These are phyloP conservation scores for Astreopora myriophthalma DNA, from an alignment of 64 coral and sea anemone species.

Conservation along the genomic window DNA sequence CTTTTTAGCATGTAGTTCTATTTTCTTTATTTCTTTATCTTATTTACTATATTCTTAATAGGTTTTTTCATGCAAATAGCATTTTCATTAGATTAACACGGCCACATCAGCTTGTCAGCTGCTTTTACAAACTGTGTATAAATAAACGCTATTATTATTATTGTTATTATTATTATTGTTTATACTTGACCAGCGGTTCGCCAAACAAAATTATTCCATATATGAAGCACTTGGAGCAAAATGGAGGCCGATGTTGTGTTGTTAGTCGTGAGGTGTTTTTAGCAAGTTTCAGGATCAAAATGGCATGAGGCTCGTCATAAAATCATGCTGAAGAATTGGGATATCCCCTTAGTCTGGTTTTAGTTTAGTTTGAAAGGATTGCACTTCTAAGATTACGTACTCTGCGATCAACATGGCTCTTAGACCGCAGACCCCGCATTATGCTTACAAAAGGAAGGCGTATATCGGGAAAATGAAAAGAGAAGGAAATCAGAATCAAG, in stretches of 20 bases:
- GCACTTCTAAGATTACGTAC: background rate
- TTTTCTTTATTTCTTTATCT: too few species aligned
- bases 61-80: too few species aligned
- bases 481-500: conserved; percentile 54
- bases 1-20: too few species aligned
- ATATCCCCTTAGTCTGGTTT: background rate
- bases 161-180: too few species aligned
- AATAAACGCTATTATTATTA: too few species aligned
- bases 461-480: conserved; percentile 29
- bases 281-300: background rate
- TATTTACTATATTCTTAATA: too few species aligned
- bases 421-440: conserved; percentile 19
- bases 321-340: background rate
- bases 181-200: too few species aligned
- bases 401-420: conserved; percentile 48
- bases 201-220: background rate
- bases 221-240: background rate
- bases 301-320: background rate
- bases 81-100: too few species aligned
- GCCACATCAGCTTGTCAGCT: too few species aligned
- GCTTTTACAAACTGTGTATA: too few species aligned
- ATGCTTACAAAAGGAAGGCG: conserved; percentile 70
- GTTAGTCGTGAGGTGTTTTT: background rate
- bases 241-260: background rate
- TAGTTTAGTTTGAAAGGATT: background rate